Evolutionary conservation across 2,888 invertebrate species (phyloP), one percentile per base, ranked within the genome.

Genomic region (Dolomedes plantarius): DNA sequence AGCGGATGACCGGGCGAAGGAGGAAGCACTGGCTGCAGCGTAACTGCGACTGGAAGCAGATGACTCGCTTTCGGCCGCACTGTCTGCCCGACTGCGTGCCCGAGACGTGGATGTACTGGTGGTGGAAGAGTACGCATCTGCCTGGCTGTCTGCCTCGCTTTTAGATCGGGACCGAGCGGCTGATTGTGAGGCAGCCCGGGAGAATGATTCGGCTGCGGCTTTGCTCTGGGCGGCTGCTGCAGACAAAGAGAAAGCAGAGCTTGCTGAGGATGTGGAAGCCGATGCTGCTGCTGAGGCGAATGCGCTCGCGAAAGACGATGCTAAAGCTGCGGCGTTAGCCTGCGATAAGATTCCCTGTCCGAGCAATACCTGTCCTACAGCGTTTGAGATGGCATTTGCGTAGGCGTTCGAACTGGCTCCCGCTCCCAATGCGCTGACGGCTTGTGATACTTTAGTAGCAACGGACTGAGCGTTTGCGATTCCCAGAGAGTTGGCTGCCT

Each of bases 361-460:
- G 1, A 1, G 16, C 7, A 76, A 32, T 11, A 23, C 41, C 27
- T 76, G 76, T 23, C 31, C 76, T 29, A 46, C 67, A 5, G 67
- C 50, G 1, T 23, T 32, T 0, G 76, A 31, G 23, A 76, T n/a
- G 5, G 68, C 76, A 29, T n/a, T 46, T 0, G 36, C 68, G 50
- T 69, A 69, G 1, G 56, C 23, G 7, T 5, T 23, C 11, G 77
- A 6, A 68, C 19, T 36, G 16, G 69, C 68, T 36, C 77, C 69
- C 0, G 28, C 39, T 2, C 77, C 69, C 5, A 69, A 13, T 13
- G 27, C 6, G 9, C 19, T 5, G 0, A 62, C 50, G 16, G 77
- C 77, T 39, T 56, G 68, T 13, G 69, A n/a, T 0, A 56, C 16
- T 11, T 62, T 23, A 36, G n/a, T 56, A 13, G 68, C 77, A 16